phyloP scores from a whole-genome alignment of 2,888 invertebrate genomes.

The Brenthis daphne region DNA sequence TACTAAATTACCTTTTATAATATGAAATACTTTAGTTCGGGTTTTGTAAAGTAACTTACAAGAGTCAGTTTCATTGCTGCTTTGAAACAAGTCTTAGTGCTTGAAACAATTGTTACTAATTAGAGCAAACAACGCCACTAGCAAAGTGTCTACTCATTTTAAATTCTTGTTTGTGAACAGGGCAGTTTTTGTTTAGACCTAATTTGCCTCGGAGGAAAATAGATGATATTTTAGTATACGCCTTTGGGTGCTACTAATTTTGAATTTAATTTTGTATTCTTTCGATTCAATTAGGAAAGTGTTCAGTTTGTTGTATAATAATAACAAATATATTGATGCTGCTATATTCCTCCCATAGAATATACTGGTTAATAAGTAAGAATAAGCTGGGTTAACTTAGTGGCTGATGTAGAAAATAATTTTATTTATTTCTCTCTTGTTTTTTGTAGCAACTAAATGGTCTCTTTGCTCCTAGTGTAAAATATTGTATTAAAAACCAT shows the following conservation, averaged over 20 bases:
- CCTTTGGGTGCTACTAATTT: slow-evolving; percentile 69
- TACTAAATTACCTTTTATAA: not conserved
- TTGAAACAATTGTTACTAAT: slow-evolving; percentile 35
- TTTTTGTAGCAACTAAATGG: too few relatives aligned
- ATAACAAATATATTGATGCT: too few relatives aligned
- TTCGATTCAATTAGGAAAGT: slow-evolving; percentile 48
- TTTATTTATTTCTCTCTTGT: too few relatives aligned
- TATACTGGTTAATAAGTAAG: too few relatives aligned
- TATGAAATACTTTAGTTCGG: not conserved
- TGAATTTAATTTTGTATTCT: slow-evolving; percentile 61
- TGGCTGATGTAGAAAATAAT: too few relatives aligned
- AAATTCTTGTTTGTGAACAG: slow-evolving; percentile 32
- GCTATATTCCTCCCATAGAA: too few relatives aligned
- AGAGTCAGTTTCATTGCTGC: slow-evolving; percentile 11
- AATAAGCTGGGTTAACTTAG: too few relatives aligned
- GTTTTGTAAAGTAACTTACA: slow-evolving; percentile 7
- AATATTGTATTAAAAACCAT: too few relatives aligned
- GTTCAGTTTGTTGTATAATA: slow-evolving; percentile 45
- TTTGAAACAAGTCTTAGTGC: slow-evolving; percentile 23
- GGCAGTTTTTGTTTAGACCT: slow-evolving; percentile 28
- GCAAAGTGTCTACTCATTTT: slow-evolving; percentile 30
- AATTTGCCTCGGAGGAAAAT: slow-evolving; percentile 25
- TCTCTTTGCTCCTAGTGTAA: too few relatives aligned
- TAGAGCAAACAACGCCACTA: slow-evolving; percentile 33
- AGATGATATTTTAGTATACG: slow-evolving; percentile 54